A percentile compares a stretch with the other conserved stretches of the same genome.
phyloP scores from a whole-genome alignment of 2,888 invertebrate species.

The Drosophila parthenogenetica region DNA sequence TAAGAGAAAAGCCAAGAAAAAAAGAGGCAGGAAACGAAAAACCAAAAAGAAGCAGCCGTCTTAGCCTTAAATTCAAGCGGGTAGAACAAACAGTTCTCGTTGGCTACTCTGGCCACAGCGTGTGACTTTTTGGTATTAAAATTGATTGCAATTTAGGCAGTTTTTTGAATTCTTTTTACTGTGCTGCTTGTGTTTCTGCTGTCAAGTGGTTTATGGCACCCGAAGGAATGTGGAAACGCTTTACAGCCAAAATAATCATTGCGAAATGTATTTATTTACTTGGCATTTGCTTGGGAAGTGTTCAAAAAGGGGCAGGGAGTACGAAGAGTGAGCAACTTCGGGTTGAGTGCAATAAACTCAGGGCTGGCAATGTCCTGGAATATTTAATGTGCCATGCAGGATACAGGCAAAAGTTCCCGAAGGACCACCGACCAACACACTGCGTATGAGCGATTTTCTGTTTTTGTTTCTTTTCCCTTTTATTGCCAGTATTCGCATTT shows the following conservation, averaged over 20 bases:
- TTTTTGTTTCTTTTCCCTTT: conserved; percentile 22
- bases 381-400: conserved; percentile 62
- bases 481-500: neutral
- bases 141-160: conserved; percentile 71
- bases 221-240: conserved; percentile 59
- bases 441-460: conserved; percentile 71
- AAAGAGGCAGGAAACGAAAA: neutral
- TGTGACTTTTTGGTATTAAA: conserved; percentile 45
- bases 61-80: conserved; percentile 22
- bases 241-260: conserved; percentile 70
- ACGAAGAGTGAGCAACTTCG: no score
- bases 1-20: neutral
- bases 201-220: conserved; percentile 73
- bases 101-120: conserved; percentile 21
- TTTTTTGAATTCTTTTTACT: neutral
- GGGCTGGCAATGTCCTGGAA: conserved; percentile 54
- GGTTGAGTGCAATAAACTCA: conserved; percentile 51
- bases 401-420: conserved; percentile 24
- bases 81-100: neutral
- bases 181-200: conserved; percentile 1
- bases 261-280: conserved; percentile 62
- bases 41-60: neutral
- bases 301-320: neutral
- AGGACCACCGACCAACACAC: conserved; percentile 22
- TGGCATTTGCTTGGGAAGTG: conserved; percentile 14